These are phyloP conservation scores for Phthorimaea operculella DNA, from an alignment of 1,140 invertebrate species.

Conservation along the genomic window DNA sequence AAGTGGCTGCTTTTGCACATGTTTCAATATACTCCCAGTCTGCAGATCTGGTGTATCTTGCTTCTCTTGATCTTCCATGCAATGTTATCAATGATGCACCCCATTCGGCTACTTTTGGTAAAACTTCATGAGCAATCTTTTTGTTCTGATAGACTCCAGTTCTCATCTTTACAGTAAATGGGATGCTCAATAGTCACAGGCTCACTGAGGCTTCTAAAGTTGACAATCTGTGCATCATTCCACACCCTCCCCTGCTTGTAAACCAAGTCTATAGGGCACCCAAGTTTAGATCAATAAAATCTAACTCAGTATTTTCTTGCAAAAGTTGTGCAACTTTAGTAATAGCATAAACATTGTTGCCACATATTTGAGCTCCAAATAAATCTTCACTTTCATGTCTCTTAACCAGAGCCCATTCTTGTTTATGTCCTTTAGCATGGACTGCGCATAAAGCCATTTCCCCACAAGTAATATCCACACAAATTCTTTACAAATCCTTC, in stretches of 20 bases:
- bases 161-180: constrained; percentile 95
- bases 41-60: constrained; percentile 91
- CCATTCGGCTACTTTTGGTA: constrained; percentile 84
- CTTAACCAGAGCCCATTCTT: constrained; percentile 97
- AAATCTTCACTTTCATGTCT: constrained; percentile 91
- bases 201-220: constrained; percentile 86
- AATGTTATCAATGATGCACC: constrained; percentile 87
- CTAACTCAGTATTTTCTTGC: constrained; percentile 83
- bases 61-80: constrained; percentile 90
- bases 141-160: constrained; percentile 92
- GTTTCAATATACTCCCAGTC: constrained; percentile 97
- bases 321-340: constrained; percentile 89
- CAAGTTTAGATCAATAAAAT: constrained; percentile 97
- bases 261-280: constrained; percentile 97
- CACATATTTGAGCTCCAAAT: constrained; percentile 96
- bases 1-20: constrained; percentile 79
- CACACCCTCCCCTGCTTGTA: constrained; percentile 93
- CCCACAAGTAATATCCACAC: constrained; percentile 97
- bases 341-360: constrained; percentile 89
- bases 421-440: constrained; percentile 88
- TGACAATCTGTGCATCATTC: constrained; percentile 82
- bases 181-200: constrained; percentile 82
- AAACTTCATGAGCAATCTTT: constrained; percentile 88
- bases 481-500: constrained; percentile 94
- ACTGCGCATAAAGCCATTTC: constrained; percentile 95